Conservation (phyloP, 2,888 invertebrate genomes). For the Caenorhabditis sp. region DNA sequence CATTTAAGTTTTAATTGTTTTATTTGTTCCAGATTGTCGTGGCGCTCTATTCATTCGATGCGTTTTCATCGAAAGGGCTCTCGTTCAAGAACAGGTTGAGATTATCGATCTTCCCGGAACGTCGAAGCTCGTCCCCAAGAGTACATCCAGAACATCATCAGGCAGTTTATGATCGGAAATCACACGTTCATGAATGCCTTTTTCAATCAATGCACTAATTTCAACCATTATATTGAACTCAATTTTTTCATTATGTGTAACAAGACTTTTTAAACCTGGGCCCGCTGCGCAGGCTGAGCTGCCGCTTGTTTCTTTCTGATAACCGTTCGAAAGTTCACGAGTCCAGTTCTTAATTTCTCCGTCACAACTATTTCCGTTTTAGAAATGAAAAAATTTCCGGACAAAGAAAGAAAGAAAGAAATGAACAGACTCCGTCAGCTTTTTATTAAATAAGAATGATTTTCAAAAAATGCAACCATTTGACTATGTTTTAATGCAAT, state of each 20-base stretch:
- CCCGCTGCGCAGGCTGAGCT: too few species aligned
- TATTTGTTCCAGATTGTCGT: constrained; percentile 62
- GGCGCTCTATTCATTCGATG: constrained; percentile 77
- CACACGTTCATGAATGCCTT: constrained; percentile 95
- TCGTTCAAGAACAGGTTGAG: constrained; percentile 87
- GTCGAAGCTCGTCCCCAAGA: constrained; percentile 91
- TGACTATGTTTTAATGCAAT: constrained; percentile 50
- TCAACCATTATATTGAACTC: neutral
- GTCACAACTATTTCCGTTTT: too few species aligned
- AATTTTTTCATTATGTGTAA: constrained; percentile 6
- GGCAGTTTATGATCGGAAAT: constrained; percentile 91
- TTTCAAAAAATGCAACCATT: too few species aligned
- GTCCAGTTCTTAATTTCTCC: too few species aligned
- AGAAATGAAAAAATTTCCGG: too few species aligned
- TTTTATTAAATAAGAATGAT: too few species aligned
- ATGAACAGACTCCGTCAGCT: too few species aligned
- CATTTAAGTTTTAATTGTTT: neutral
- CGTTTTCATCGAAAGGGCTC: constrained; percentile 85
- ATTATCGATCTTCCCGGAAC: constrained; percentile 95
- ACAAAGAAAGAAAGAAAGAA: too few species aligned
- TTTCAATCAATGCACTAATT: constrained; percentile 92
- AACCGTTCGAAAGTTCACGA: too few species aligned
- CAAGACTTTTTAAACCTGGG: neutral
- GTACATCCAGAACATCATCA: constrained; percentile 80
- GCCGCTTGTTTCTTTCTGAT: too few species aligned